Conservation (phyloP, 2,888 invertebrate genomes). For the Diachrysia chrysitis region DNA sequence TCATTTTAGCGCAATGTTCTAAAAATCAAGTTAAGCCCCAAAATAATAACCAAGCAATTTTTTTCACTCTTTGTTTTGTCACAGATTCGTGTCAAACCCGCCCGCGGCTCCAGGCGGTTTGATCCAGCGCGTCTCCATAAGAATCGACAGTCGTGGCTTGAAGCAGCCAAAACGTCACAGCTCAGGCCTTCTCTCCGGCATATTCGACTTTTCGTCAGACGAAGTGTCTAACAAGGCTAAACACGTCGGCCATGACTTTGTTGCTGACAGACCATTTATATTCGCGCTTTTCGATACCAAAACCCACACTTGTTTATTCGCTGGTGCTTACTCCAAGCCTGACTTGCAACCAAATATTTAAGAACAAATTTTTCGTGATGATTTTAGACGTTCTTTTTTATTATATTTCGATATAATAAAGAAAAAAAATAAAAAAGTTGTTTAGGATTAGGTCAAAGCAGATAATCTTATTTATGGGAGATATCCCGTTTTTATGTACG, state of each 20-base stretch:
- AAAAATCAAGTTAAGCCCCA: no score
- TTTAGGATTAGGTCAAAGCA: no score
- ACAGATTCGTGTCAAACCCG: conserved; percentile 56
- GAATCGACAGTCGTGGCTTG: conserved; percentile 51
- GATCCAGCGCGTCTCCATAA: conserved; percentile 55
- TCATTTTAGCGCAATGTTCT: no score
- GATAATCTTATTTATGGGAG: no score
- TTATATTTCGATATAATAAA: no score
- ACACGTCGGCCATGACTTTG: conserved; percentile 57
- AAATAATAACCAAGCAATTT: no score
- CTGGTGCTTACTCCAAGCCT: conserved; percentile 59
- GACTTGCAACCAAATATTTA: not conserved
- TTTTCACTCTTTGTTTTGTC: no score
- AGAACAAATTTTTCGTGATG: conserved; percentile 7
- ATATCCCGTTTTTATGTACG: not conserved
- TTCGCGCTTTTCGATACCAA: conserved; percentile 62
- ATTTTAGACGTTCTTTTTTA: conserved; percentile 14
- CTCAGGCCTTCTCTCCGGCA: conserved; percentile 19
- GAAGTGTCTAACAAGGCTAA: conserved; percentile 51
- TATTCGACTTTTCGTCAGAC: conserved; percentile 18
- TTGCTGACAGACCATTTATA: conserved; percentile 65
- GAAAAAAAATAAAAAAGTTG: no score
- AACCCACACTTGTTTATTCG: conserved; percentile 56
- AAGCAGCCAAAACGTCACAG: conserved; percentile 14
- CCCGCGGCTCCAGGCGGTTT: conserved; percentile 52